Evolutionary conservation across 2,113 vertebrate genomes (phyloP), one percentile per base, ranked within the genome.

Genomic region (Asarcornis scutulata): DNA sequence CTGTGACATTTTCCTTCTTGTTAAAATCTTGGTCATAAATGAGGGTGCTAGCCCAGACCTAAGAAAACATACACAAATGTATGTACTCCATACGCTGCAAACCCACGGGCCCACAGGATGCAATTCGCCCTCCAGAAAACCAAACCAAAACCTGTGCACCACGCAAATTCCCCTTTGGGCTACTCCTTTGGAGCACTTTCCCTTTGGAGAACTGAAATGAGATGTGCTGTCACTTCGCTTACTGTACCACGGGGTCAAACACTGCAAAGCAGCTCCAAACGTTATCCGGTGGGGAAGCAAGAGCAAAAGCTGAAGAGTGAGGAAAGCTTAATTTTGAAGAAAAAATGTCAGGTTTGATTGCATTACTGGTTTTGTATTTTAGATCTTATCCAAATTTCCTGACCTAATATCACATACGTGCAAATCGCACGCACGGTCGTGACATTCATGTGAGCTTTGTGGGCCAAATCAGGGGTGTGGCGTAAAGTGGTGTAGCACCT

Each of bases 21-120:
- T 76, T 90, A 88, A 95, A 93, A 95, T 60, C 29, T 87, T 95
- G 95, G 85, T 62, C 90, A 76, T 95, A 96, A 96, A 94, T 10
- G 92, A 91, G 80, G 79, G 60, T 5, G 4, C 40, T 91, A 91
- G 91, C 94, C 93, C 91, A 96, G 62, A 52, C 31, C 83, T 88
- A 23, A 38, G 83, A 72, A 83, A 93, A 89, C 78, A 62, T 9
- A 71, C 36, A 4, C 5, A 8, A 32, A n/a, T 0, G 22, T 74
- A 89, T 9, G 2, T 46, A 86, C 38, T 83, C 68, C 69, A 1
- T 44, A 79, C 6, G 50, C 67, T 62, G 46, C 88, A 29, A 13
- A 29, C 26, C 10, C 67, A 7, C 3, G 23, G 48, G 44, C 64
- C 44, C 53, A 29, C 1, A 36, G 75, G 69, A 26, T 46, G 86